Evolutionary conservation across 2,113 vertebrate genomes (phyloP), one percentile per base, ranked within the genome.

Genomic region (Dicentrarchus labrax): DNA sequence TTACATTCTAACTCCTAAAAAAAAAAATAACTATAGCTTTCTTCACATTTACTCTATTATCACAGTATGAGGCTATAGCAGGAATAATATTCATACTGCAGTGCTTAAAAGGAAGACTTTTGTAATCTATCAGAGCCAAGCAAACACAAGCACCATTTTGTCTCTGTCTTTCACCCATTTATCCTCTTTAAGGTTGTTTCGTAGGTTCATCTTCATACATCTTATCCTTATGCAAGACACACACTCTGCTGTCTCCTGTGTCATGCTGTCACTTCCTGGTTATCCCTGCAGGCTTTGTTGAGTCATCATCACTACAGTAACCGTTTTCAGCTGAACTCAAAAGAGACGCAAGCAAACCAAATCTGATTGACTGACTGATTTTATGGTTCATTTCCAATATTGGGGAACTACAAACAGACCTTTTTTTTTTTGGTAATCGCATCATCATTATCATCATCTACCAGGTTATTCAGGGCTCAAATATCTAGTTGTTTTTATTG

Each of bases 271-370:
- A 76, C 64, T 85, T 86, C 74, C 72, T 81, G 61, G 70, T 67
- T 56, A 75, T 72, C 68, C 78, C 60, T 56, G n/a, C 62, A 83
- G 73, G 62, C 22, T 76, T 64, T 80, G 82, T 66, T 41, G 60
- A 83, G 74, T 91, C 87, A 89, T 84, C 84, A 74, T 68, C 65
- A 19, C 65, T 1, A 21, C 38, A 69, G 75, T 54, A 78, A 79
- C 56, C 50, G 10, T 3, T 77, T 83, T 77, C 17, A 64, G 71
- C 73, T 67, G 70, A 88, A 9, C 47, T 66, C 50, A 82, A 76
- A 38, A 24, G 12, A 71, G 19, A 74, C 0, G 5, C 19, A 70
- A 64, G 13, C 13, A 68, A 74, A 78, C 12, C 2, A 1, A 83
- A 76, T 47, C 59, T 15, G n/a, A 66, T 4, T 36, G 38, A n/a